Evolutionary conservation across 2,888 invertebrate genomes (phyloP).

Genomic region (Scaeva pyrastri): DNA sequence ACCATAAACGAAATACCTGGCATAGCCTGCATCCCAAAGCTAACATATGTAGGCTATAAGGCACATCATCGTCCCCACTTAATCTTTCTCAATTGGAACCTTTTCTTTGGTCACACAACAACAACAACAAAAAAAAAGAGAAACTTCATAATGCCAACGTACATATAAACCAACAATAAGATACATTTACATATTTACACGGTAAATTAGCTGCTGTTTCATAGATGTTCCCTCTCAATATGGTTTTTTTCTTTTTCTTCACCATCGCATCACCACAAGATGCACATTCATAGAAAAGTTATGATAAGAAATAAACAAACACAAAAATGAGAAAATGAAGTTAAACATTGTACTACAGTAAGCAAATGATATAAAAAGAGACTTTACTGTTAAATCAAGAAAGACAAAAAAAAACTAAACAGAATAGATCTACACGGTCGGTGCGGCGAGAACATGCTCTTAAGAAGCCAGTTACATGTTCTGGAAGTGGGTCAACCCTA

Average conservation of each 20-base stretch:
- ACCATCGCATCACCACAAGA: conserved; percentile 20
- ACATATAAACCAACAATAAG: conserved; percentile 27
- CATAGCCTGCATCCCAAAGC: conserved; percentile 3
- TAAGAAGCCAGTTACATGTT: conserved; percentile 44
- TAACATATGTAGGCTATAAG: not conserved
- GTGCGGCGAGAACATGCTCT: not conserved
- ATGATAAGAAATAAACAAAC: conserved; percentile 2
- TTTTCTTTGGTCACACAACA: conserved; percentile 19
- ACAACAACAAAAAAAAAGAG: conserved; percentile 56
- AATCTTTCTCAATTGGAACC: conserved; percentile 22
- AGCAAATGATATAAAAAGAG: conserved; percentile 37
- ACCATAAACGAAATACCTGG: not conserved
- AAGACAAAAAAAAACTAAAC: not conserved
- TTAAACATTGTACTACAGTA: conserved; percentile 31
- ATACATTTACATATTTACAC: conserved; percentile 74
- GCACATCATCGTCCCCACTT: conserved; percentile 6
- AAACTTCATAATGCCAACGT: conserved; percentile 48
- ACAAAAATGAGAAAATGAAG: conserved; percentile 33
- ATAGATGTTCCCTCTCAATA: conserved; percentile 39
- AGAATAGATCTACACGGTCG: conserved; percentile 44
- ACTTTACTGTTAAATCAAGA: conserved; percentile 65
- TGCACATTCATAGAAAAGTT: conserved; percentile 28
- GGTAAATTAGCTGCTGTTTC: conserved; percentile 68
- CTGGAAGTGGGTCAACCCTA: conserved; percentile 72
- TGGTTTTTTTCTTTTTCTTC: not conserved